Evolutionary conservation across 2,797 vertebrate genomes (phyloP).

Genomic region (Crypturellus tataupa): DNA sequence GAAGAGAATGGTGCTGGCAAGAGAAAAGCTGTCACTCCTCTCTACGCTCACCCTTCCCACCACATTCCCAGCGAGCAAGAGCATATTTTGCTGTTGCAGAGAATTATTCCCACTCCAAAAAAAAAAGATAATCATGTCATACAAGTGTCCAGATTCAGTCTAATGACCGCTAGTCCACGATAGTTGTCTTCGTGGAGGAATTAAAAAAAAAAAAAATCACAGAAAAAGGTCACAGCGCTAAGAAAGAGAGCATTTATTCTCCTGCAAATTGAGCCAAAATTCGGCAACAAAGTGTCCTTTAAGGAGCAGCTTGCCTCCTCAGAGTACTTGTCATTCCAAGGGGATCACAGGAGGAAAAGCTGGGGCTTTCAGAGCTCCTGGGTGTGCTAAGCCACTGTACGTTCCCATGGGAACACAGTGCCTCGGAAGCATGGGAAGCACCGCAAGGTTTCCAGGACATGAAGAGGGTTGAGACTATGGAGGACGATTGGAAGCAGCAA

Average conservation of each 20-base stretch:
- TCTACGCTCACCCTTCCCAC: neutral
- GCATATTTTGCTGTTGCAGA: neutral
- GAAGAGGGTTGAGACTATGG: conserved; percentile 25
- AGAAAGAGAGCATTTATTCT: conserved; percentile 41
- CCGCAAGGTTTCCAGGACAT: neutral
- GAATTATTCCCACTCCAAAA: neutral
- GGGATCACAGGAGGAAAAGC: conserved; percentile 40
- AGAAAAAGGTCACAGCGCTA: neutral
- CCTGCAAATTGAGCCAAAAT: conserved; percentile 33
- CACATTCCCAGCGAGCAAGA: neutral
- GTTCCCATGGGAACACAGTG: conserved; percentile 71
- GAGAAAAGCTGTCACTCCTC: neutral
- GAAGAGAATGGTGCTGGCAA: neutral
- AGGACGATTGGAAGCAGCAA: neutral
- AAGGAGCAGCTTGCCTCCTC: conserved; percentile 58
- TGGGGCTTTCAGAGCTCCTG: conserved; percentile 38
- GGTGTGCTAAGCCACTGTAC: neutral
- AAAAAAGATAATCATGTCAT: neutral
- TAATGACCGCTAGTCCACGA: neutral
- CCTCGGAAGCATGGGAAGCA: neutral
- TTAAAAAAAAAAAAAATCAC: neutral
- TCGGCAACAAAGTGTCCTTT: conserved; percentile 63
- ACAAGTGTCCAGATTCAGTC: neutral
- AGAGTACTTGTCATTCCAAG: conserved; percentile 64
- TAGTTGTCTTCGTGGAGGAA: neutral